phyloP scores from a whole-genome alignment of 2,797 vertebrate species.

The Labroides dimidiatus region DNA sequence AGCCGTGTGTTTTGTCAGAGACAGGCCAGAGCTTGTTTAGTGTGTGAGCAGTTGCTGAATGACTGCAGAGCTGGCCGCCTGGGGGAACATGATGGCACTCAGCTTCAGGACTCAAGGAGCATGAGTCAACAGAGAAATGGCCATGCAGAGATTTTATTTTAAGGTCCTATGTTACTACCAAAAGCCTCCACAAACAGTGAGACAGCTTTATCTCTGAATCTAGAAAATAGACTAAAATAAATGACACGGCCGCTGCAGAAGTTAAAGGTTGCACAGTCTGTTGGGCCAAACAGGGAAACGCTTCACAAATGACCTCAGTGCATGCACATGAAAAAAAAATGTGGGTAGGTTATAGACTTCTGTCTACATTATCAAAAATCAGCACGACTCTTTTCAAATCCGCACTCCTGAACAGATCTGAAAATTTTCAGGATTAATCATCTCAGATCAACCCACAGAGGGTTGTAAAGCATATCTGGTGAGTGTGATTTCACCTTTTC shows the following conservation, averaged over 20 bases:
- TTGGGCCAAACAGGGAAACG: background rate
- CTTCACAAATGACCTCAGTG: background rate
- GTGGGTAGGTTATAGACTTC: background rate
- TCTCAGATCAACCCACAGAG: too few species aligned
- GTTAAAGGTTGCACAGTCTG: background rate
- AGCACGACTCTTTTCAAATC: too few species aligned
- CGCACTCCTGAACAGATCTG: too few species aligned
- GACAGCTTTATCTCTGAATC: slow-evolving; percentile 16
- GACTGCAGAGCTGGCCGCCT: slow-evolving; percentile 39
- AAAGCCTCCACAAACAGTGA: slow-evolving; percentile 12
- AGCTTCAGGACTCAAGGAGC: slow-evolving; percentile 40
- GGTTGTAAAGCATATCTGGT: too few species aligned
- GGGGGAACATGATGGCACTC: slow-evolving; percentile 44
- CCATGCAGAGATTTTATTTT: slow-evolving; percentile 33
- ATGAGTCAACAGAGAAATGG: slow-evolving; percentile 49
- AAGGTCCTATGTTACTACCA: slow-evolving; percentile 15
- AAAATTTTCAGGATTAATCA: too few species aligned
- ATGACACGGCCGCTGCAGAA: background rate
- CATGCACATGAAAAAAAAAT: background rate
- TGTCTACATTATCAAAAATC: background rate
- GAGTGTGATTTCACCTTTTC: too few species aligned
- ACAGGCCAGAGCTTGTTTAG: slow-evolving; percentile 33
- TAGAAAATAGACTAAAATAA: background rate
- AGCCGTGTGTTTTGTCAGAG: slow-evolving; percentile 49
- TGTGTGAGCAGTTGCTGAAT: slow-evolving; percentile 37